These are phyloP conservation scores for Athalia rosae DNA, from an alignment of 2,888 invertebrate species.

Conservation along the genomic window DNA sequence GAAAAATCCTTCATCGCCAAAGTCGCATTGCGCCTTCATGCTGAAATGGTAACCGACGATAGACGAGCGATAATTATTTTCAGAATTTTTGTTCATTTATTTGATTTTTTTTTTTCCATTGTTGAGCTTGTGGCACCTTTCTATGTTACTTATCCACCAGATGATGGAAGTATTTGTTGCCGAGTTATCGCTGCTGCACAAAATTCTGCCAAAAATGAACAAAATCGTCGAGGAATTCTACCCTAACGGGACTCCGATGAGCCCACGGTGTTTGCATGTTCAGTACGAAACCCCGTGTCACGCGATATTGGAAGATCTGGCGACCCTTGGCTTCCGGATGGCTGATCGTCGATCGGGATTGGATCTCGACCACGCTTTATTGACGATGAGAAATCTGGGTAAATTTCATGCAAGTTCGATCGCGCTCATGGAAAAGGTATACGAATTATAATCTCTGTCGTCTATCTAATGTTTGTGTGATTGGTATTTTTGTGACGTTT, in stretches of 20 bases:
- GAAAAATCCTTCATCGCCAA: slow-evolving; percentile 70
- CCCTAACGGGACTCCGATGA: slow-evolving; percentile 55
- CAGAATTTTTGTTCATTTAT: slow-evolving; percentile 51
- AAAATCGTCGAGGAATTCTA: slow-evolving; percentile 50
- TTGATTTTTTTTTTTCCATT: slow-evolving; percentile 43
- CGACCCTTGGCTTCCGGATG: slow-evolving; percentile 76
- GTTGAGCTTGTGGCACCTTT: too few relatives aligned
- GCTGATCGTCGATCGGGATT: slow-evolving; percentile 75
- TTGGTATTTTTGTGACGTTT: not conserved
- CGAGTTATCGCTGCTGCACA: slow-evolving; percentile 67
- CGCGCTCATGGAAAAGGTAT: slow-evolving; percentile 75
- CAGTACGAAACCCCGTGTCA: slow-evolving; percentile 65
- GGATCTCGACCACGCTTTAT: slow-evolving; percentile 75
- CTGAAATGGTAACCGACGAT: too few relatives aligned
- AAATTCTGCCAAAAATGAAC: slow-evolving; percentile 65
- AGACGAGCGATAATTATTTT: not conserved
- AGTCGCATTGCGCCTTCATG: slow-evolving; percentile 50
- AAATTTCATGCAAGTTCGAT: slow-evolving; percentile 77
- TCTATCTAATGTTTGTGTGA: not conserved
- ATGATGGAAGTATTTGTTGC: slow-evolving; percentile 57
- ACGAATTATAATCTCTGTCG: not conserved
- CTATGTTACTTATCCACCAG: too few relatives aligned
- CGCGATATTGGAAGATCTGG: slow-evolving; percentile 76
- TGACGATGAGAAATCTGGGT: slow-evolving; percentile 75
- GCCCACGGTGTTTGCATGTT: slow-evolving; percentile 64